phyloP scores from a whole-genome alignment of 1,140 invertebrate species.

The Drosophila truncata region DNA sequence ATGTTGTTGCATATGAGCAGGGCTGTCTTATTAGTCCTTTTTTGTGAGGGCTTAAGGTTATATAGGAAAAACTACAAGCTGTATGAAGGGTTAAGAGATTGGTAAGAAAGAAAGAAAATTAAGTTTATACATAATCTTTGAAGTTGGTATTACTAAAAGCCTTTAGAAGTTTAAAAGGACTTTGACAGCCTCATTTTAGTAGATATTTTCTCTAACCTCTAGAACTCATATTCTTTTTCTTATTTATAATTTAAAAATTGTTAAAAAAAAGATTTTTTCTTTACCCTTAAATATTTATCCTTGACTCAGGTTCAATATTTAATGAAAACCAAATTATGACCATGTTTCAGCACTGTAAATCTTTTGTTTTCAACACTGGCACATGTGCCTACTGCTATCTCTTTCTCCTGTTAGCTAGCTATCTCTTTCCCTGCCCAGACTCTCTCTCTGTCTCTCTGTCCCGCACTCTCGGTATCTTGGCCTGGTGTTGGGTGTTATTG shows the following conservation, averaged over 20 bases:
- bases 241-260: background rate
- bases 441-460: background rate
- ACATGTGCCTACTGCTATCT: slow-evolving; percentile 8
- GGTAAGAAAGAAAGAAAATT: no score
- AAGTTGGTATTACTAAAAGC: background rate
- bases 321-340: slow-evolving; percentile 10
- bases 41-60: background rate
- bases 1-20: slow-evolving; percentile 36
- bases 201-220: background rate
- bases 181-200: background rate
- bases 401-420: background rate
- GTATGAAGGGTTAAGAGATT: background rate
- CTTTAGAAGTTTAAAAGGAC: background rate
- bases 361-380: slow-evolving; percentile 18
- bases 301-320: slow-evolving; percentile 4
- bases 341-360: slow-evolving; percentile 10
- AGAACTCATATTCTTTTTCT: no score
- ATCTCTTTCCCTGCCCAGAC: slow-evolving; percentile 13
- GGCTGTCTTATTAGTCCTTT: slow-evolving; percentile 15
- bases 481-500: slow-evolving; percentile 59
- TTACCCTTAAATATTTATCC: no score
- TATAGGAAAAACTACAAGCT: background rate
- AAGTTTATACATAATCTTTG: background rate
- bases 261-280: background rate
- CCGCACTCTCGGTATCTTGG: slow-evolving; percentile 25